Evolutionary conservation across 2,113 vertebrate species (phyloP), one percentile per base, ranked within the genome.

Genomic region (Jacana jacana): DNA sequence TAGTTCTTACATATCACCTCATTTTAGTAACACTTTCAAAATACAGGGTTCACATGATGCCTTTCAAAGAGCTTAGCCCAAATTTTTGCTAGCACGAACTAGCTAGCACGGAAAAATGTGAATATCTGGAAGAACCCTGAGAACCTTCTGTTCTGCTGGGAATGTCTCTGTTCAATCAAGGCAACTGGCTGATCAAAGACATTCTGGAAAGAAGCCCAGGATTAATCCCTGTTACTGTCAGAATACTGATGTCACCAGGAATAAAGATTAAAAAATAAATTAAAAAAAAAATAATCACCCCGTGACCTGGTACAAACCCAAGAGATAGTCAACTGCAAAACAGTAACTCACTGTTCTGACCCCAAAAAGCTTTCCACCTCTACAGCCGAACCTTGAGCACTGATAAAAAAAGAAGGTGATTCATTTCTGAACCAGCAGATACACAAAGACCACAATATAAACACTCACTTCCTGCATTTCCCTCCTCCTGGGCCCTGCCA

Each of bases 391-490:
- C 71, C 91, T 81, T 30, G 17, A 6, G 48, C 39, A 88, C 51
- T 8, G 86, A 94, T 78, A 92, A 95, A 95, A 92, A 94, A 94
- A 93, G 52, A 93, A 95, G 86, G 82, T 90, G 72, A 95, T 89
- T 96, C 92, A 96, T 57, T 86, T 78, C 90, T 83, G 76, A 90
- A 84, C 27, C 14, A 93, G 86, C 51, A 94, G 83, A 90, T 83
- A 86, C 33, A 94, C 81, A 86, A 81, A 93, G 85, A 73, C 52
- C 65, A 40, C 15, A 89, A 73, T 51, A 92, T n/a, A 95, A 97
- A 96, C 93, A 95, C 33, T 86, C n/a, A 46, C 88, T 97, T 97
- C 96, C 96, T 79, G 83, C 89, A 68, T 55, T 84, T 95, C 81
- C 86, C 77, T 89, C 8, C 83, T 93, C 73, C 61, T 71, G 39